phyloP scores from a whole-genome alignment of 2,113 vertebrate genomes.

The Onychostruthus taczanowskii region DNA sequence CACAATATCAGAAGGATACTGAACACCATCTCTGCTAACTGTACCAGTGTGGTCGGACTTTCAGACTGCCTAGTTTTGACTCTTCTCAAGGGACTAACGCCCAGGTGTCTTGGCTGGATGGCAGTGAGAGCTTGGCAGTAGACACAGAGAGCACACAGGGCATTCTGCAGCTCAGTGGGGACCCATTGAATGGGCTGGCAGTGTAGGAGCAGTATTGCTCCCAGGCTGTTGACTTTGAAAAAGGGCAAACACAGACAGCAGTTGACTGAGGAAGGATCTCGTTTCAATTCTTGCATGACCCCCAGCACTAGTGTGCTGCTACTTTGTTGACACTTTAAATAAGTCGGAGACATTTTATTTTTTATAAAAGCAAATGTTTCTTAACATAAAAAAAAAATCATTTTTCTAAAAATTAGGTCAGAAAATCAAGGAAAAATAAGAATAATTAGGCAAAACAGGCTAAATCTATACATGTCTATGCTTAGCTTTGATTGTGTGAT shows the following conservation, averaged over 20 bases:
- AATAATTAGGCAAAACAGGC: neutral
- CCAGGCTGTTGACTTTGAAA: neutral
- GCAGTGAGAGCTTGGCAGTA: neutral
- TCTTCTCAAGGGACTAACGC: neutral
- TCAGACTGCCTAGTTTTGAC: neutral
- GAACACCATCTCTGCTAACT: neutral
- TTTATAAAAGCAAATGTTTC: neutral
- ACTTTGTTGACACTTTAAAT: neutral
- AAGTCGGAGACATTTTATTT: neutral
- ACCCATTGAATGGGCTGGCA: neutral
- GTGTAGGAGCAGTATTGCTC: neutral
- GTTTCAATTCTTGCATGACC: neutral
- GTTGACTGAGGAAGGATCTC: neutral
- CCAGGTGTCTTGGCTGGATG: neutral
- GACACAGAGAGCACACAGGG: accelerated
- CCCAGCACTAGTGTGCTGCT: neutral
- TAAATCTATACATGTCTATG: neutral
- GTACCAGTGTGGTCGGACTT: neutral
- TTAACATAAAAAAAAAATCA: neutral
- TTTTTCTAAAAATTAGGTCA: neutral
- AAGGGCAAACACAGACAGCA: neutral
- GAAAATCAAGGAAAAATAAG: neutral
- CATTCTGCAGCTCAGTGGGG: neutral
- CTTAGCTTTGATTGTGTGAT: neutral
- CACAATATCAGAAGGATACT: neutral